These are phyloP conservation scores for Sebastes nivosus DNA, from an alignment of 2,797 vertebrate genomes.

Conservation along the genomic window DNA sequence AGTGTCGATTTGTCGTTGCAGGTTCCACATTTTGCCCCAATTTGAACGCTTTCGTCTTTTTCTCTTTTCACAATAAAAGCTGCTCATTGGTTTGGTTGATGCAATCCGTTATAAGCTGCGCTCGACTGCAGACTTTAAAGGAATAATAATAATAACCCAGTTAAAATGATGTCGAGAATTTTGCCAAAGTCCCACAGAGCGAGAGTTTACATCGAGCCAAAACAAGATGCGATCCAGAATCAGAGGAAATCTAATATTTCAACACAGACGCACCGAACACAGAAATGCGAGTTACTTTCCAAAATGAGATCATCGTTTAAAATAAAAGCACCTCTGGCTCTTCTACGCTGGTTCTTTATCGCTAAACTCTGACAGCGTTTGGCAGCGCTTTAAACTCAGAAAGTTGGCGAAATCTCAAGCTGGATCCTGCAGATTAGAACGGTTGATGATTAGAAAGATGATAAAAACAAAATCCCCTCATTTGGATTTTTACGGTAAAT, in stretches of 20 bases:
- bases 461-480: constrained; percentile 3
- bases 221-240: background rate
- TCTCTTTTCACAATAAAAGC: constrained; percentile 18
- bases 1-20: background rate
- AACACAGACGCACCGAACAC: background rate
- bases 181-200: background rate
- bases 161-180: background rate
- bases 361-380: background rate
- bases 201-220: background rate
- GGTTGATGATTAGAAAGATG: background rate
- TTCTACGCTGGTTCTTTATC: background rate
- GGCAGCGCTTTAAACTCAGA: background rate
- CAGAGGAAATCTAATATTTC: background rate
- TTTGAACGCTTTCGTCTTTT: background rate
- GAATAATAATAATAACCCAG: background rate
- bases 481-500: constrained; percentile 4
- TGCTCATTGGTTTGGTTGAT: background rate
- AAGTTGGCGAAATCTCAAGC: background rate
- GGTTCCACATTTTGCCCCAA: background rate
- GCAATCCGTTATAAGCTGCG: background rate
- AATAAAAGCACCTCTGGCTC: constrained; percentile 15
- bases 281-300: background rate
- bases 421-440: constrained; percentile 5
- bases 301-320: constrained; percentile 17
- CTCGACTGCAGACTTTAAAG: background rate